These are phyloP conservation scores for Otocyon megalotis DNA, from an alignment of 2,113 vertebrate species.

Conservation along the genomic window DNA sequence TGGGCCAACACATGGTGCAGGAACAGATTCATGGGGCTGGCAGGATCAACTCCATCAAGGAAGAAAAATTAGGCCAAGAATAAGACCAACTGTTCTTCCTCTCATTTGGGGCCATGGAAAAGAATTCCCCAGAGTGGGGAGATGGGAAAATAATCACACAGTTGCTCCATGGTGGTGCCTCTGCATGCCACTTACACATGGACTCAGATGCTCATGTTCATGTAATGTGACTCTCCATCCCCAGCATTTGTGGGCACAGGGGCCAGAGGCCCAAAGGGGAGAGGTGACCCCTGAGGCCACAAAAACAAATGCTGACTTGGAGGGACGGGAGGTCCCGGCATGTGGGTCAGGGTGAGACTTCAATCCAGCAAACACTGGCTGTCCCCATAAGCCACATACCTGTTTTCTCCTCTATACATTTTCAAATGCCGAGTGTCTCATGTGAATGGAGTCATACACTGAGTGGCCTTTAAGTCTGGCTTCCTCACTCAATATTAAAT, in stretches of 20 bases:
- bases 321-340: rapidly evolving
- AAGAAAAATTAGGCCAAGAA: background rate
- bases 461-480: background rate
- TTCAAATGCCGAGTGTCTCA: background rate
- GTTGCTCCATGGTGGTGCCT: rapidly evolving
- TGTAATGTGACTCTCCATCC: rapidly evolving
- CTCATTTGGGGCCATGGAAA: background rate
- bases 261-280: background rate
- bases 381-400: rapidly evolving
- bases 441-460: background rate
- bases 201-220: rapidly evolving
- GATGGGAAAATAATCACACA: rapidly evolving
- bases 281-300: background rate
- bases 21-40: background rate
- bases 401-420: background rate
- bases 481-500: background rate
- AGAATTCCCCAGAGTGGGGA: rapidly evolving
- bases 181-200: rapidly evolving
- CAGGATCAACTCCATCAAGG: background rate
- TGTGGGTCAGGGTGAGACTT: background rate
- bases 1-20: background rate
- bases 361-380: background rate
- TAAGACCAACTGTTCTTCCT: background rate
- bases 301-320: background rate
- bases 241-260: background rate